A percentile compares a stretch with the other conserved stretches of the same genome.
phyloP scores from a whole-genome alignment of 2,888 invertebrate species.

The Apoda limacodes region DNA sequence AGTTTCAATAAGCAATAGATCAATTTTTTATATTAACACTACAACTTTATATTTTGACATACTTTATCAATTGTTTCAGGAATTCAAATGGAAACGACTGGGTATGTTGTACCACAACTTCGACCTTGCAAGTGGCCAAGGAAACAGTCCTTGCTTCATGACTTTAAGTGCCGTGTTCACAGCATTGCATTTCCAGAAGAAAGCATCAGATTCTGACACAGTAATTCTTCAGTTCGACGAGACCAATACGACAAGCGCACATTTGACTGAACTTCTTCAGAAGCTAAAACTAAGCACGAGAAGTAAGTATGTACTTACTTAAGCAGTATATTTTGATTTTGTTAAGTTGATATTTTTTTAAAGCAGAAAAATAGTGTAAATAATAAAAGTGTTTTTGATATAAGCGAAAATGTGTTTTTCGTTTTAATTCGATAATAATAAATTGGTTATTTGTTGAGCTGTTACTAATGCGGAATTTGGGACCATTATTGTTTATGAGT shows the following conservation, averaged over 20 bases:
- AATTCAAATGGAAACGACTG: constrained; percentile 79
- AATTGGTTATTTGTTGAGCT: constrained; percentile 1
- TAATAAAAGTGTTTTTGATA: too few relatives aligned
- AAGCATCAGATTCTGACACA: constrained; percentile 60
- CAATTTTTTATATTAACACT: too few relatives aligned
- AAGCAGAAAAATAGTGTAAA: neutral
- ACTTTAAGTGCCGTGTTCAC: constrained; percentile 77
- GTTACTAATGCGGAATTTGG: constrained; percentile 13
- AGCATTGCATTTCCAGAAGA: constrained; percentile 46
- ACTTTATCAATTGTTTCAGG: constrained; percentile 69
- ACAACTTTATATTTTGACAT: too few relatives aligned
- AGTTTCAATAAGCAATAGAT: too few relatives aligned
- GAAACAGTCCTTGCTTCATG: constrained; percentile 84
- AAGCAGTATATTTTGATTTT: neutral
- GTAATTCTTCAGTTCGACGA: constrained; percentile 74
- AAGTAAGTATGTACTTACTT: constrained; percentile 71
- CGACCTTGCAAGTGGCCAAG: constrained; percentile 67
- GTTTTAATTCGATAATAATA: constrained; percentile 12
- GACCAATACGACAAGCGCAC: constrained; percentile 60
- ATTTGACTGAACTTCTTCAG: constrained; percentile 70
- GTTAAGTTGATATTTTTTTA: neutral
- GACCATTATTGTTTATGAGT: too few relatives aligned
- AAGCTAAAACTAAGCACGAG: constrained; percentile 73
- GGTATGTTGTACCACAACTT: constrained; percentile 81
- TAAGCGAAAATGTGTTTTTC: too few relatives aligned